Conservation (phyloP, 2,113 vertebrate species). For the Lampris megalopsis region DNA sequence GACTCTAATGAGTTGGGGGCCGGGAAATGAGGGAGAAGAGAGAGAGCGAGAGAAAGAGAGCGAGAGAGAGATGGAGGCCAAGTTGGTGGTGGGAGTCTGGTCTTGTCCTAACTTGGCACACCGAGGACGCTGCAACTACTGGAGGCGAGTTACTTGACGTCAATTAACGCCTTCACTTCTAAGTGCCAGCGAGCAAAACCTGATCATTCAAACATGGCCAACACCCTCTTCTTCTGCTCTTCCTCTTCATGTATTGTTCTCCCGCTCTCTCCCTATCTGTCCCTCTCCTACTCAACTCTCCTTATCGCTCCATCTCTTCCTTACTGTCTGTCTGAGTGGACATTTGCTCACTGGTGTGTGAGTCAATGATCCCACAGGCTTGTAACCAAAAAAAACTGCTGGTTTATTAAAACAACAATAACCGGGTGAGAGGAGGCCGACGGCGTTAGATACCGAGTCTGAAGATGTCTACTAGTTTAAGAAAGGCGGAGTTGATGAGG, state of each 20-base stretch:
- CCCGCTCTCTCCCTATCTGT: too few species aligned
- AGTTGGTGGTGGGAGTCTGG: constrained; percentile 21
- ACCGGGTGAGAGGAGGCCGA: too few species aligned
- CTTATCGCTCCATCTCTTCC: too few species aligned
- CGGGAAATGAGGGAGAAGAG: constrained; percentile 35
- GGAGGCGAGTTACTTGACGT: constrained; percentile 50
- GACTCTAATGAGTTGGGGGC: constrained; percentile 51
- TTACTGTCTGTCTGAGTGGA: too few species aligned
- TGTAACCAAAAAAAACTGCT: too few species aligned
- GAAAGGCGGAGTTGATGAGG: constrained; percentile 97
- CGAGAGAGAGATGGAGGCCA: not conserved
- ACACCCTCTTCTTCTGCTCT: constrained; percentile 1
- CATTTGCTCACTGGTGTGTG: too few species aligned
- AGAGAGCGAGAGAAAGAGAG: not conserved
- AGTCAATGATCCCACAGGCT: too few species aligned
- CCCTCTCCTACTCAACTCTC: too few species aligned
- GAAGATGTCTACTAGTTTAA: constrained; percentile 97
- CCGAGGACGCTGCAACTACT: constrained; percentile 2
- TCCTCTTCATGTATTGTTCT: too few species aligned
- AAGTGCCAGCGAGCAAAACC: constrained; percentile 14
- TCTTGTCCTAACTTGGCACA: constrained; percentile 37
- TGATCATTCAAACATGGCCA: constrained; percentile 51
- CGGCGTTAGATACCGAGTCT: constrained; percentile 83
- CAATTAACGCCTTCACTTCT: constrained; percentile 49
- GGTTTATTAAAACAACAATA: too few species aligned